Conservation (phyloP, 2,797 vertebrate species). For the Heterohyrax brucei region DNA sequence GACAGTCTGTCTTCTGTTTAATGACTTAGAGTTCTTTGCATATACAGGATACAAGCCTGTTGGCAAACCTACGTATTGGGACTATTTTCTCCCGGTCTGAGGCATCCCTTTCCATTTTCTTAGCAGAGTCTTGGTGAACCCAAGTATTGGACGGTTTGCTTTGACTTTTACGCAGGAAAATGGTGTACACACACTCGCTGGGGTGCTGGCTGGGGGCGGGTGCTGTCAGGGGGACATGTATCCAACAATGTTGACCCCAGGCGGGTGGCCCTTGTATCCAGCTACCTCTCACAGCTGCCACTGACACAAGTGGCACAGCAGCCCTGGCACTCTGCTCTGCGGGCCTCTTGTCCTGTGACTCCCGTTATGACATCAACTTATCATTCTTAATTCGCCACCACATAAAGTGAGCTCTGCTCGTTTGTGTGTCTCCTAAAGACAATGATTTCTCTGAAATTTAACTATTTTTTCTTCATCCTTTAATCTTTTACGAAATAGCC, state of each 20-base stretch:
- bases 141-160: background rate
- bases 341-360: rapidly evolving
- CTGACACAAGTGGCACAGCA: background rate
- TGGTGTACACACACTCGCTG: rapidly evolving
- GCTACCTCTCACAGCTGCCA: background rate
- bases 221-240: background rate
- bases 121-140: background rate
- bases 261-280: rapidly evolving
- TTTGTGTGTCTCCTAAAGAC: background rate
- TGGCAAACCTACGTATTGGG: background rate
- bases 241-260: too few species aligned
- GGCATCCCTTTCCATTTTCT: background rate
- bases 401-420: rapidly evolving
- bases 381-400: background rate
- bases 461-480: background rate
- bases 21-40: background rate
- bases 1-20: background rate
- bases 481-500: background rate
- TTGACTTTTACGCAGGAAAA: background rate
- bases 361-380: background rate
- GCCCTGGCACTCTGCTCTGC: rapidly evolving
- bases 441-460: background rate
- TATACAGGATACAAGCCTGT: too few species aligned
- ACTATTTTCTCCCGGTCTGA: background rate
- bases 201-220: background rate